Base-by-base conservation (phyloP, 2,797 vertebrate genomes). In the Perodicticus potto region DNA sequence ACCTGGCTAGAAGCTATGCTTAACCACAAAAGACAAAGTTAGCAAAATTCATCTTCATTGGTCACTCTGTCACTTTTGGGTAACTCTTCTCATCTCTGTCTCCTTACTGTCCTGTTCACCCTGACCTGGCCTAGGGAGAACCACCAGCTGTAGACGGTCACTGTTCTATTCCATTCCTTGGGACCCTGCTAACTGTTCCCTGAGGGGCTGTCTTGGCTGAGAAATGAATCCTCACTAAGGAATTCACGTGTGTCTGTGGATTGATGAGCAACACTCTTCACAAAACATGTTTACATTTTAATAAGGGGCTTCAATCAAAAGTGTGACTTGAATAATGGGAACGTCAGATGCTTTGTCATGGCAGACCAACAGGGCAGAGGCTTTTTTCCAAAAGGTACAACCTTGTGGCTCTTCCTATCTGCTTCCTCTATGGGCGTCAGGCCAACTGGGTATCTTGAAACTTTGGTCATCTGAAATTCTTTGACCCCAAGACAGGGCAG, bases 231-330 rank as follows among this genome's bases (percentile, higher is more conserved):
- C 72, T 37, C 14, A 19, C 45, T 49, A 72, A 86, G 80, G 67
- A 91, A 93, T 88, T 55, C 40, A n/a, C 80, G 72, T 11, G 32
- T 61, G 49, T 55, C 89, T 91, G 49, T 88, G 76, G 69, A 70
- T 45, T 91, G 84, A 95, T 86, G 72, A 87, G 69, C 17, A 32
- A 86, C 34, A 6, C 5, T 93, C 91, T 76, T 88, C 67, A 82
- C 81, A 96, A 80, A 97, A 87, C 84, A 83, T 72, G 80, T 67
- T 91, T 88, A 55, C 72, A 87, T 89, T 91, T 93, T 93, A 76
- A 78, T 59, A 94, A 89, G 8, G 23, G 76, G 55, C 27, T 95
- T 93, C 74, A 89, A 78, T 93, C 70, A 91, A 96, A 93, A 84
- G 25, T 27, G 70, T 70, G 29, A 86, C 63, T 94, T 91, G 40